Evolutionary conservation across 2,888 invertebrate genomes (phyloP).

Genomic region (Cancer borealis): DNA sequence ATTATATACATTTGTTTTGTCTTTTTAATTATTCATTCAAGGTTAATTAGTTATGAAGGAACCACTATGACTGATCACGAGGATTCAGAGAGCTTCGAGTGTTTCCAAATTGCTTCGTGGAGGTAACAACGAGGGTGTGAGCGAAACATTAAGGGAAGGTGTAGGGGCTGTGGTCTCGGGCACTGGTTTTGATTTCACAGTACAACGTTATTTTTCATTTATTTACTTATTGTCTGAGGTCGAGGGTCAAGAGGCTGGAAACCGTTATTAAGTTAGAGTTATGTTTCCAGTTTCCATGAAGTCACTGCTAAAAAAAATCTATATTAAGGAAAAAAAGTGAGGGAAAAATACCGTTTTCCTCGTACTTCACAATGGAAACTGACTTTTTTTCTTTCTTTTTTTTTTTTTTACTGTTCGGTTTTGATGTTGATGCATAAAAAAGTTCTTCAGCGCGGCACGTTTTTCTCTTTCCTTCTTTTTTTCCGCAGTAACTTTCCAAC

Average conservation of each 20-base stretch:
- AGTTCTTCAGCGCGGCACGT: too few species aligned
- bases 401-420: too few species aligned
- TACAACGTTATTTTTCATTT: neutral
- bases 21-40: neutral
- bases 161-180: neutral
- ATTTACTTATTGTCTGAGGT: neutral
- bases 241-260: neutral
- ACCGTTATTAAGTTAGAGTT: neutral
- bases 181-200: slow-evolving; percentile 6
- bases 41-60: neutral
- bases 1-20: neutral
- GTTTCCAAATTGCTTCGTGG: neutral
- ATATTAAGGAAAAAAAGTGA: too few species aligned
- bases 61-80: neutral
- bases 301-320: too few species aligned
- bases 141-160: neutral
- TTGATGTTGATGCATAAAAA: too few species aligned
- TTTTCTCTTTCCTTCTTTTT: too few species aligned
- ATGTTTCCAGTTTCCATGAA: too few species aligned
- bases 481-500: too few species aligned
- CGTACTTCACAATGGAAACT: too few species aligned
- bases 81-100: neutral
- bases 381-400: too few species aligned
- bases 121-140: slow-evolving; percentile 1
- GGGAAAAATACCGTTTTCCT: too few species aligned